Base-by-base conservation (phyloP, 2,113 vertebrate genomes). In the Sturnira hondurensis region DNA sequence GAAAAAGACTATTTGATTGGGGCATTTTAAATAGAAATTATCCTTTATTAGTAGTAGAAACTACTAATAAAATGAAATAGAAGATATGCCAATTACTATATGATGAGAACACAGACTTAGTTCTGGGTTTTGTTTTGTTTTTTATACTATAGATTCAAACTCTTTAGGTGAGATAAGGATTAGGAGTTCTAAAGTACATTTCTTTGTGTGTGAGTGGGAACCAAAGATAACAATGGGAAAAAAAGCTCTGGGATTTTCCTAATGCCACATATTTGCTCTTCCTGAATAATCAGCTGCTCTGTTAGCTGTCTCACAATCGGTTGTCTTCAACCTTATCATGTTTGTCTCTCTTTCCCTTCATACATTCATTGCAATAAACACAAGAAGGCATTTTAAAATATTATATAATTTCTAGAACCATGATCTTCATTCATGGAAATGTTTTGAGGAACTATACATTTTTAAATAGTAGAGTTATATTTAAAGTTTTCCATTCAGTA, bases 341-440 rank as follows among this genome's bases (percentile, higher is more conserved):
- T 85, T 86, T 88, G 19, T 76, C 28, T 93, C 76, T 33, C 17
- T 91, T 81, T 67, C 65, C 4, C 28, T 80, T 78, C 56, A 61
- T 41, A 92, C 78, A 13, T 84, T 83, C 12, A 73, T 50, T 77
- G 41, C 54, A 90, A 70, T 50, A 73, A 78, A 92, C 31, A 80
- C 7, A 26, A 61, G 61, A 5, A 89, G 83, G 68, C 68, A 31
- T 68, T 78, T 95, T 86, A 4, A 80, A 74, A 71, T 91, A 76
- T 61, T 77, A 5, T 47, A 26, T 68, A 67, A 77, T 92, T 94
- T n/a, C 24, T 19, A 89, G 22, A 47, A 86, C 20, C 36, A n/a
- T 86, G 50, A 83, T 96, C 54, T 92, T 93, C 94, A 87, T 54
- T 95, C 47, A 68, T 31, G 63, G 50, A 85, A 87, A 47, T 19